These are phyloP conservation scores for Pycnonotus jocosus DNA, from an alignment of 2,113 vertebrate species.

Conservation along the genomic window DNA sequence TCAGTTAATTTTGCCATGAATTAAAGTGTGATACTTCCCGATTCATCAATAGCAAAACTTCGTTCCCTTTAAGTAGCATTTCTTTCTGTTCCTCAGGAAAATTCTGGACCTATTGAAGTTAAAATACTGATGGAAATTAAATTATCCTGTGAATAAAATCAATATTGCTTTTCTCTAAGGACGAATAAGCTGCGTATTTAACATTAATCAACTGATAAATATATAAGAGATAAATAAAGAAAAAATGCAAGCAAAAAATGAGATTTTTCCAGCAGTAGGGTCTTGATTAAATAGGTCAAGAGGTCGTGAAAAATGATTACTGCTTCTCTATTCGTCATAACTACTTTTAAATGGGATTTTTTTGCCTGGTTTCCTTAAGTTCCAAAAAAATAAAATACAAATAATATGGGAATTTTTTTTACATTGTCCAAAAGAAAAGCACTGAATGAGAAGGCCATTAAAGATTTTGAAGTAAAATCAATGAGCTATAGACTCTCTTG, in stretches of 20 bases:
- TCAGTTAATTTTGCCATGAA: not conserved
- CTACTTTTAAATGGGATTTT: conserved; percentile 29
- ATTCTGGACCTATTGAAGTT: not conserved
- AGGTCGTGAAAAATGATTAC: not conserved
- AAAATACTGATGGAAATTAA: conserved; percentile 8
- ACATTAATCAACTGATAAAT: not conserved
- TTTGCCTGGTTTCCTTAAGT: conserved; percentile 19
- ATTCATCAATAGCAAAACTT: not conserved
- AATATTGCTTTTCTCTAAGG: not conserved
- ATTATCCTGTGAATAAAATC: not conserved
- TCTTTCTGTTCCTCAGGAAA: not conserved
- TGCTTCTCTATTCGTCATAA: not conserved
- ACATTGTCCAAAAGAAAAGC: not conserved
- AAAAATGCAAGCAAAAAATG: not conserved
- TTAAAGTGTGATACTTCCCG: not conserved
- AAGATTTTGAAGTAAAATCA: not conserved
- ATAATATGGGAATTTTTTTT: not conserved
- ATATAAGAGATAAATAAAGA: not conserved
- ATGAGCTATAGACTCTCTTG: not conserved
- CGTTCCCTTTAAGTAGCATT: not conserved
- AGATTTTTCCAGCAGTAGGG: not conserved
- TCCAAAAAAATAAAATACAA: not conserved
- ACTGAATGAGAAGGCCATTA: not conserved
- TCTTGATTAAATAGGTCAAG: not conserved
- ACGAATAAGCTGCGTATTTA: not conserved